A percentile compares a stretch with the other conserved stretches of the same genome.
Conservation (phyloP, 2,888 invertebrate species). For the Plutella xylostella region DNA sequence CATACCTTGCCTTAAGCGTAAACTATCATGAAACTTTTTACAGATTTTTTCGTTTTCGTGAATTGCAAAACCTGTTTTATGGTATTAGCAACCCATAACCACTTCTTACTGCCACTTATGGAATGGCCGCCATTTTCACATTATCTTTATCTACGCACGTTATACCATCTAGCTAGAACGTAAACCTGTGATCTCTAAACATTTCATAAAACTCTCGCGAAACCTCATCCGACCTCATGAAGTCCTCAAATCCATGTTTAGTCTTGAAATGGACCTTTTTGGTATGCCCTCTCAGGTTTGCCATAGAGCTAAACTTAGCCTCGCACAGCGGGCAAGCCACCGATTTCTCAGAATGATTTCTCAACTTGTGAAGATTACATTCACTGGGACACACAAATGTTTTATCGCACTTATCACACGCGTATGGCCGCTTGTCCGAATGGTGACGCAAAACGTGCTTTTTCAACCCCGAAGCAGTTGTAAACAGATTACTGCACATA, state of each 20-base stretch:
- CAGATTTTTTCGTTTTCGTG: no score
- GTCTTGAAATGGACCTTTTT: slow-evolving; percentile 34
- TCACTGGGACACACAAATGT: not conserved
- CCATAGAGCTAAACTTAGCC: slow-evolving; percentile 28
- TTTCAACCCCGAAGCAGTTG: not conserved
- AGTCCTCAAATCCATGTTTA: slow-evolving; percentile 28
- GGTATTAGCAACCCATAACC: no score
- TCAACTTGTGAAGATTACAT: slow-evolving; percentile 26
- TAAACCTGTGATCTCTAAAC: slow-evolving; percentile 27
- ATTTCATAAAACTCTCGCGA: slow-evolving; percentile 24
- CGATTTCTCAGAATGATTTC: slow-evolving; percentile 29
- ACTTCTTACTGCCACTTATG: no score
- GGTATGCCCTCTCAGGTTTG: slow-evolving; percentile 36
- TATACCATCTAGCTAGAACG: no score
- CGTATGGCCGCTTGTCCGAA: not conserved
- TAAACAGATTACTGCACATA: not conserved
- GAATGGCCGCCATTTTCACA: no score
- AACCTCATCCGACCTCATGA: slow-evolving; percentile 24
- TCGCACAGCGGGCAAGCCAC: slow-evolving; percentile 30
- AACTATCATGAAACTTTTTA: no score
- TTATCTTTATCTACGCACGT: no score
- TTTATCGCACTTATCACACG: slow-evolving; percentile 28
- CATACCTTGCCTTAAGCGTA: no score
- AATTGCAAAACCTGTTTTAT: no score
- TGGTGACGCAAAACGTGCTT: not conserved